Evolutionary conservation across 2,113 vertebrate genomes (phyloP).

Genomic region (Eublepharis macularius): DNA sequence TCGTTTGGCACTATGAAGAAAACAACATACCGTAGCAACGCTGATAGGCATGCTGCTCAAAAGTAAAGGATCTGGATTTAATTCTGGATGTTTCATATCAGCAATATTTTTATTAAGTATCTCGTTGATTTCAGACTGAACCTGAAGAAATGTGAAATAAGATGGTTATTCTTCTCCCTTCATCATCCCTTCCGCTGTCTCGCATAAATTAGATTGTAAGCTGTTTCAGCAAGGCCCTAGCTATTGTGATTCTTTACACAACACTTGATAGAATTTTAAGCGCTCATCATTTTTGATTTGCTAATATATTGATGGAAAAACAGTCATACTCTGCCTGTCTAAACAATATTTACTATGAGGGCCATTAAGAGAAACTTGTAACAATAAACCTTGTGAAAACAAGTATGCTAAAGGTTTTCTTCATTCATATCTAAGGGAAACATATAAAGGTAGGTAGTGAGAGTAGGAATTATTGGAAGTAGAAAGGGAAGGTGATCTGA

Average conservation of each 20-base stretch:
- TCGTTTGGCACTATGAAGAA: neutral
- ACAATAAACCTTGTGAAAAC: neutral
- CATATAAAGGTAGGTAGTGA: neutral
- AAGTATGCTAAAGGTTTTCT: neutral
- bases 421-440: neutral
- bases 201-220: neutral
- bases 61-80: constrained; percentile 41
- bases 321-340: neutral
- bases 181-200: neutral
- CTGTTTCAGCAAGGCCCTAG: neutral
- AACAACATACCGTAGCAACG: constrained; percentile 59
- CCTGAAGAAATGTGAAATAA: constrained; percentile 61
- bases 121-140: constrained; percentile 68
- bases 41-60: constrained; percentile 22
- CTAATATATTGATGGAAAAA: neutral
- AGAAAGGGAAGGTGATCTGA: neutral
- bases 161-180: constrained; percentile 7
- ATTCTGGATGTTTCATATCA: constrained; percentile 57
- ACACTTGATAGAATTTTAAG: neutral
- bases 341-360: neutral
- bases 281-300: neutral
- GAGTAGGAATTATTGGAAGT: neutral
- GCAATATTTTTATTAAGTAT: constrained; percentile 67
- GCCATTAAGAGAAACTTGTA: neutral
- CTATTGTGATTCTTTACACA: neutral